Percentiles rank a stretch among this genome's conserved stretches.
Evolutionary conservation across 2,888 invertebrate genomes (phyloP).

Genomic region (Norana najaformis): DNA sequence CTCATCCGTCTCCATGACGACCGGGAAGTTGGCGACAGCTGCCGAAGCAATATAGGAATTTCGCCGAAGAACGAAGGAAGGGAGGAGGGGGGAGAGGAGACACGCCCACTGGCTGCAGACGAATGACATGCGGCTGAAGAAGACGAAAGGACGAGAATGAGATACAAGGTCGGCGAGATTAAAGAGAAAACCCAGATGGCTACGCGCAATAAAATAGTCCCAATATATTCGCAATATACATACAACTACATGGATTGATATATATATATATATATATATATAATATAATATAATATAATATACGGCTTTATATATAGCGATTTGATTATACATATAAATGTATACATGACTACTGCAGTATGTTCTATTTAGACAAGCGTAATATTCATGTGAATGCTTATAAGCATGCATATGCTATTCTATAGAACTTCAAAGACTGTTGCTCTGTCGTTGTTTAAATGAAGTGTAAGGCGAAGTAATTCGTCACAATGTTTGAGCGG

Average conservation of each 20-base stretch:
- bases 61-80: neutral
- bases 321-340: neutral
- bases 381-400: no score
- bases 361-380: no score
- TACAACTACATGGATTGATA: neutral
- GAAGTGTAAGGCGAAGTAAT: no score
- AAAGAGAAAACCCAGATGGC: neutral
- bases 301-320: no score
- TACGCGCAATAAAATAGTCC: neutral
- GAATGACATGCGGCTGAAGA: neutral
- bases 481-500: neutral
- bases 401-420: neutral
- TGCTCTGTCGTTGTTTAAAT: neutral
- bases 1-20: slow-evolving; percentile 13
- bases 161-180: neutral
- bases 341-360: neutral
- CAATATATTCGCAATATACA: neutral
- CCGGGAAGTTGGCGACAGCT: neutral
- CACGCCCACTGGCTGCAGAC: neutral
- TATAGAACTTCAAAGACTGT: neutral
- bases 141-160: neutral
- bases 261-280: slow-evolving; percentile 2
- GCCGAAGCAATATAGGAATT: neutral
- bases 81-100: neutral
- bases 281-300: no score